A percentile compares a stretch with the other conserved stretches of the same genome.
Conservation (phyloP, 2,113 vertebrate genomes). For the Urocolius indicus region DNA sequence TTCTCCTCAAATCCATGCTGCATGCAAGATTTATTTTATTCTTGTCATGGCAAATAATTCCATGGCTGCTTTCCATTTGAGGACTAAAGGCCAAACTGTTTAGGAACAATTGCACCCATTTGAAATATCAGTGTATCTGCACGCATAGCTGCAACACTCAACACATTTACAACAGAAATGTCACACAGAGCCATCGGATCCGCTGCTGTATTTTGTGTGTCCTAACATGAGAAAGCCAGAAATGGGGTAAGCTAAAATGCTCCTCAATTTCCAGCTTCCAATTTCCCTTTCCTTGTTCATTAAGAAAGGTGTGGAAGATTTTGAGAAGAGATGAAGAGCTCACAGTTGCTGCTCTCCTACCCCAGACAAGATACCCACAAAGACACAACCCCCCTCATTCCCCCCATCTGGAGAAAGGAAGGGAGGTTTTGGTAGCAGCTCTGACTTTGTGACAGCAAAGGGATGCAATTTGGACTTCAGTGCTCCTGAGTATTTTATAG, state of each 20-base stretch:
- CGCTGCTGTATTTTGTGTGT: background rate
- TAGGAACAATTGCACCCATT: background rate
- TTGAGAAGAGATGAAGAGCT: background rate
- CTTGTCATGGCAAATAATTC: background rate
- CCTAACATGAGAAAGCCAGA: background rate
- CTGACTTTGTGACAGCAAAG: background rate
- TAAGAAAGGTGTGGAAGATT: background rate
- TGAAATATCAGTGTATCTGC: background rate
- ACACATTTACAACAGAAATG: background rate
- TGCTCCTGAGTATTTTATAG: background rate
- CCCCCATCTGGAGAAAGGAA: background rate
- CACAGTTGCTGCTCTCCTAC: background rate
- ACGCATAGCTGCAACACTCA: background rate
- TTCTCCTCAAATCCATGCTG: background rate
- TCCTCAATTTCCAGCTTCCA: background rate
- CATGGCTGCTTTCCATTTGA: background rate
- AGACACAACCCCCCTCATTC: background rate
- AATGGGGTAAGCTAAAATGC: background rate
- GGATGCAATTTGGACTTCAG: background rate
- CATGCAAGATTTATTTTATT: background rate
- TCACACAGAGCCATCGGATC: background rate
- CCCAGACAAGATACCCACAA: background rate
- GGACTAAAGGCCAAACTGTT: background rate
- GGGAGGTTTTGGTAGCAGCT: background rate
- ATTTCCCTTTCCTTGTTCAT: background rate